phyloP scores from a whole-genome alignment of 2,888 invertebrate genomes.

The Willowsia nigromaculata region DNA sequence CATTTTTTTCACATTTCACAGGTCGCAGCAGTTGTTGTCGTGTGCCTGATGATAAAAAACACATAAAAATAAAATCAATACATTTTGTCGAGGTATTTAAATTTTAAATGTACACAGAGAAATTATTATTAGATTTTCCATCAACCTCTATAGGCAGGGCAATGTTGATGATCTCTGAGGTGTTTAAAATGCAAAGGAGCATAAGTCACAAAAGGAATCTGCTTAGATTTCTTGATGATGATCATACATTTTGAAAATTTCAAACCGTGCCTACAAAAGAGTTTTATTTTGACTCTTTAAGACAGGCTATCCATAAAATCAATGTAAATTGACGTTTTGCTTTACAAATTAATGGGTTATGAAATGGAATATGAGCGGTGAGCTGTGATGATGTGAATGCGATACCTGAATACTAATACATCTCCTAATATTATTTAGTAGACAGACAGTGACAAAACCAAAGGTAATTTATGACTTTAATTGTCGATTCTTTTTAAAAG shows the following conservation, averaged over 20 bases:
- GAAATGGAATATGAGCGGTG: constrained; percentile 42
- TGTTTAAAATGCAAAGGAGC: constrained; percentile 39
- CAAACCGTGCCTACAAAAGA: neutral
- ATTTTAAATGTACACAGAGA: constrained; percentile 1
- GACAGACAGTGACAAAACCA: constrained; percentile 49
- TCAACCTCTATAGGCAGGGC: neutral
- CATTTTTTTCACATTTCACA: constrained; percentile 60
- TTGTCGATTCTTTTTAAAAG: constrained; percentile 45
- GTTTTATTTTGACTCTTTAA: constrained; percentile 6
- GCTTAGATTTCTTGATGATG: neutral
- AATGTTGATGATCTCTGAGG: neutral
- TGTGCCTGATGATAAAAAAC: constrained; percentile 53
- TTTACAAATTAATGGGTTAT: constrained; percentile 56
- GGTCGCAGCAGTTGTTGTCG: constrained; percentile 44
- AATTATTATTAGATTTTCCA: neutral
- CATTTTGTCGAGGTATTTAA: constrained; percentile 13
- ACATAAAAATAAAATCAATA: constrained; percentile 42
- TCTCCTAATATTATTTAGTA: neutral
- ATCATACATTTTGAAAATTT: neutral
- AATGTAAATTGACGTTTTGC: constrained; percentile 45
- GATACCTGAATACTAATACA: constrained; percentile 48
- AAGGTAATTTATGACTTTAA: constrained; percentile 61
- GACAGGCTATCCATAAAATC: neutral
- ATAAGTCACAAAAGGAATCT: neutral
- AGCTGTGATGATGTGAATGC: neutral